phyloP scores from a whole-genome alignment of 1,140 invertebrate species.

The Drosophila persimilis region DNA sequence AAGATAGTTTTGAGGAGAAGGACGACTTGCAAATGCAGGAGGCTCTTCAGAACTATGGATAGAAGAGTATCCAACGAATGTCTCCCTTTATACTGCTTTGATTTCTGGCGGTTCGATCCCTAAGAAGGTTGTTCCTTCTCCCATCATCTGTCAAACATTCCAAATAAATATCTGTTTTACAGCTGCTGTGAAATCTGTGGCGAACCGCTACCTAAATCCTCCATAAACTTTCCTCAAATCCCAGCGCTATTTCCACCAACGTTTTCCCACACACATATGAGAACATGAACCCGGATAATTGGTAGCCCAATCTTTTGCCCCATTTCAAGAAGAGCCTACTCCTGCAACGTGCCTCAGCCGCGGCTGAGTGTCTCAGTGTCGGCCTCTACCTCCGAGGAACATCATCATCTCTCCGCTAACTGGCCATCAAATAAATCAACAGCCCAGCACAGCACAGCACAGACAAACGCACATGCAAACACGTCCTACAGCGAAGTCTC shows the following conservation, averaged over 20 bases:
- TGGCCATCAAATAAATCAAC: conserved; percentile 76
- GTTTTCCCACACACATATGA: conserved; percentile 28
- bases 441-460: conserved; percentile 9
- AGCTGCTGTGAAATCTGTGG: no score
- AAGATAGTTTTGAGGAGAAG: no score
- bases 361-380: not conserved
- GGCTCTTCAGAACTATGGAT: no score
- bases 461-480: conserved; percentile 69
- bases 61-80: no score
- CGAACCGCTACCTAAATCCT: no score
- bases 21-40: no score
- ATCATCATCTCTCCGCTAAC: conserved; percentile 34
- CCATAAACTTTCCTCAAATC: not conserved
- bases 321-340: conserved; percentile 45
- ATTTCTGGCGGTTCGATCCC: no score
- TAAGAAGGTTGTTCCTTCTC: no score
- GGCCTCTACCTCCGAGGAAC: conserved; percentile 11
- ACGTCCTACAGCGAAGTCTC: conserved; percentile 35
- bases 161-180: no score
- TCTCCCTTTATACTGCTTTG: no score
- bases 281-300: conserved; percentile 27
- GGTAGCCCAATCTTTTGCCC: conserved; percentile 39
- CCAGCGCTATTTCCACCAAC: no score
- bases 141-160: no score
- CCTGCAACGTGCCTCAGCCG: conserved; percentile 51